Base-by-base conservation (phyloP, 2,888 invertebrate species). In the Tipula vernalis region DNA sequence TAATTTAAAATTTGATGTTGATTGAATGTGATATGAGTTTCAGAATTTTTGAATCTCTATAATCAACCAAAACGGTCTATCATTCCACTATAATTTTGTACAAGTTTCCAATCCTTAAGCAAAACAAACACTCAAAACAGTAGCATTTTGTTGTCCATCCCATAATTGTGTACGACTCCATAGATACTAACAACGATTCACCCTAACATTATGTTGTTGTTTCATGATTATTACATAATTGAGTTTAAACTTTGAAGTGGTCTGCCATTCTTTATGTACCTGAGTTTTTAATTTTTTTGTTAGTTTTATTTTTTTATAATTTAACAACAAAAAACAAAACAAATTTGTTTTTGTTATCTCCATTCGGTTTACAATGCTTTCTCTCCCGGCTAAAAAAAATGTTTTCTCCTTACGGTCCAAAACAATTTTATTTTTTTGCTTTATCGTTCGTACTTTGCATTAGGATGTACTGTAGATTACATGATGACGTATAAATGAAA, bases 161-260 rank as follows among this genome's bases (percentile, higher is more conserved):
- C 71, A 71, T 71, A 71, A 71, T 71, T 71, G 28, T 71, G 6
- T 71, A 28, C 28, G 71, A 28, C 28, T 28, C 71, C 71, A 28
- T 28, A 71, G 71, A 28, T 6, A 71, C 28, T 71, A 71, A 28
- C 71, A 71, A 71, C 71, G 71, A 71, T 71, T 28, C 71, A 71
- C 71, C 71, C 71, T 71, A 71, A 71, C 71, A 71, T 71, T 28
- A 71, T 71, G 71, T 28, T 71, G 71, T 71, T 71, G 28, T 71
- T 39, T 84, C 39, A 84, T 84, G 84, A 41, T 84, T 41, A 84
- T 84, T 84, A 84, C 84, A 84, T 84, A 84, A 84, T 84, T 84
- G 84, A 84, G 84, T 84, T 84, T 84, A 84, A 84, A 84, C 84
- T 84, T 41, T 84, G 84, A 84, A 84, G 84, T 84, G 84, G 84